These are phyloP conservation scores for Amorpha juglandis DNA, from an alignment of 2,888 invertebrate genomes.

Conservation along the genomic window DNA sequence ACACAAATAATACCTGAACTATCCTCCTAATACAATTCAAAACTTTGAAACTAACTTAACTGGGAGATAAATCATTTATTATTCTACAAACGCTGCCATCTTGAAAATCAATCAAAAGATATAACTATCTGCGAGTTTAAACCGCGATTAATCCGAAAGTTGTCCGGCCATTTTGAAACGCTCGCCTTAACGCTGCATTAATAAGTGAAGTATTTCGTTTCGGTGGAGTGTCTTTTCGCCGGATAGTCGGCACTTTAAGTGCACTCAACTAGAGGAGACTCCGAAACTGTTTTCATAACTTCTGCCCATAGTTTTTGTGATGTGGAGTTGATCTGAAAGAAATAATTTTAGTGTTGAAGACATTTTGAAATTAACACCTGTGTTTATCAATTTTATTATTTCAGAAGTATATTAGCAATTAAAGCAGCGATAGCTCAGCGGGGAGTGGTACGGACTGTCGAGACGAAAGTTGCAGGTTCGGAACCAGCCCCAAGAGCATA, in stretches of 20 bases:
- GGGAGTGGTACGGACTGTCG: too few relatives aligned
- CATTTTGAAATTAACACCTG: background rate
- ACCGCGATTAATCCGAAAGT: background rate
- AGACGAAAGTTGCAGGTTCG: too few relatives aligned
- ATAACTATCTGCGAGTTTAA: background rate
- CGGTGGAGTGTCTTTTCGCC: background rate
- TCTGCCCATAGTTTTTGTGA: background rate
- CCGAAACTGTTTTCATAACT: background rate
- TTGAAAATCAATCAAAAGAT: constrained; percentile 1
- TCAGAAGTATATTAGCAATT: too few relatives aligned
- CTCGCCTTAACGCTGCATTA: background rate
- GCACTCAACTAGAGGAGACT: background rate
- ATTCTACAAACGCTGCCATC: background rate
- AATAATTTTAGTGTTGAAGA: too few relatives aligned
- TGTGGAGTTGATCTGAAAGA: background rate
- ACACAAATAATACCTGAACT: too few relatives aligned
- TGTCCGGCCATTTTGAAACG: background rate
- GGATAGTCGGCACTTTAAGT: background rate
- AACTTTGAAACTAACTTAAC: background rate
- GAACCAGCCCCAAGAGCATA: too few relatives aligned
- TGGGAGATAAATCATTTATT: background rate
- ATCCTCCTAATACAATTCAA: too few relatives aligned
- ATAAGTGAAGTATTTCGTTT: constrained; percentile 14
- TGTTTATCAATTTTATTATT: too few relatives aligned
- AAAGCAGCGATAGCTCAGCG: too few relatives aligned